phyloP scores from a whole-genome alignment of 2,888 invertebrate genomes.

The Protodeltote pygarga region DNA sequence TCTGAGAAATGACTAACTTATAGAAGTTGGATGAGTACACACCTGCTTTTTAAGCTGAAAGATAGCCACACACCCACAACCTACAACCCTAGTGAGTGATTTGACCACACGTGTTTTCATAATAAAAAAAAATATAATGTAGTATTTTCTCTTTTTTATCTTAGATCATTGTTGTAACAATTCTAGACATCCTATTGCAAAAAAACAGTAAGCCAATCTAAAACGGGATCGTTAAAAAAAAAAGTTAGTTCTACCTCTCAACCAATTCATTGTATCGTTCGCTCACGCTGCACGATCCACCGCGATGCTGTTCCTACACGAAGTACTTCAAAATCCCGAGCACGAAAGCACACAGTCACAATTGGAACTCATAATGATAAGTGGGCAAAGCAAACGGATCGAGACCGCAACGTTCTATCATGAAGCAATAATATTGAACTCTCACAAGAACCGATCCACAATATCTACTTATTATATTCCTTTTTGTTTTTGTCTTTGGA shows the following conservation, averaged over 20 bases:
- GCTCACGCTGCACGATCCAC: constrained; percentile 1
- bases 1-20: no score
- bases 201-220: no score
- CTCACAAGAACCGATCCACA: constrained; percentile 73
- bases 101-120: no score
- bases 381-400: constrained; percentile 58
- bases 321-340: constrained; percentile 45
- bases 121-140: no score
- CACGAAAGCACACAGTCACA: constrained; percentile 52
- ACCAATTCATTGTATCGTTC: background rate
- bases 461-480: constrained; percentile 82
- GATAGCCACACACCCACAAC: no score
- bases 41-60: no score
- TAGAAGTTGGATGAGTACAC: no score
- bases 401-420: constrained; percentile 60
- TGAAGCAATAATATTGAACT: constrained; percentile 77
- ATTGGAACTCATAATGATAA: constrained; percentile 61
- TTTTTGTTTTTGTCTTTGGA: constrained; percentile 80
- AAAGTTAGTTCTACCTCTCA: background rate
- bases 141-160: no score
- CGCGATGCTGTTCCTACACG: constrained; percentile 17
- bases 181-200: no score
- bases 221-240: no score
- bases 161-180: no score
- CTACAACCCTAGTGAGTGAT: no score